phyloP scores from a whole-genome alignment of 2,113 vertebrate genomes.

The Canis aureus region DNA sequence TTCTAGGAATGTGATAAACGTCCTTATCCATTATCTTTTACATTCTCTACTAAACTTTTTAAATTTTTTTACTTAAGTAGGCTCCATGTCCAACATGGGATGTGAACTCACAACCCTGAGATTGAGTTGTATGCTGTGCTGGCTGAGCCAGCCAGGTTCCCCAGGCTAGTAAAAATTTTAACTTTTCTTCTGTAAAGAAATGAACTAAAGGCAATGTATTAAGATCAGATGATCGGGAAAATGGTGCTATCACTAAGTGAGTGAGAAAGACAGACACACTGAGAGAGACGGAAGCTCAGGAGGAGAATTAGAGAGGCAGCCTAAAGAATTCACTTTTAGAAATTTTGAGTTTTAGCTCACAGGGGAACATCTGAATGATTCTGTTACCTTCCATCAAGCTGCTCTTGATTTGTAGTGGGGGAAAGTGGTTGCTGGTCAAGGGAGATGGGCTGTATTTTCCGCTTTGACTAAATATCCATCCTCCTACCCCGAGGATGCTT shows the following conservation, averaged over 20 bases:
- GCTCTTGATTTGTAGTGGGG: background rate
- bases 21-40: conserved; percentile 25
- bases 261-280: background rate
- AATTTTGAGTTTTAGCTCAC: background rate
- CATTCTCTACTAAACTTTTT: background rate
- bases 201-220: background rate
- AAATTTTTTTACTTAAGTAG: background rate
- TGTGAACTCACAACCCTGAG: background rate
- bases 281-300: background rate
- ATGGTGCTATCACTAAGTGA: background rate
- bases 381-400: background rate
- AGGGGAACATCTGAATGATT: background rate
- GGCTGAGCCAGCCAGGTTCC: background rate
- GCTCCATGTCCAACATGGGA: background rate
- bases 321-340: background rate
- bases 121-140: background rate
- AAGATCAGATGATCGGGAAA: background rate
- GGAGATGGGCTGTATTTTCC: background rate
- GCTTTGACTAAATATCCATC: background rate
- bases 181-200: background rate
- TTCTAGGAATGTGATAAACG: background rate
- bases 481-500: background rate
- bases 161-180: background rate
- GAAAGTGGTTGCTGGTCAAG: background rate
- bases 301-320: background rate